Evolutionary conservation across 2,888 invertebrate species (phyloP), one percentile per base, ranked within the genome.

Genomic region (Lepeophtheirus nordmannii): DNA sequence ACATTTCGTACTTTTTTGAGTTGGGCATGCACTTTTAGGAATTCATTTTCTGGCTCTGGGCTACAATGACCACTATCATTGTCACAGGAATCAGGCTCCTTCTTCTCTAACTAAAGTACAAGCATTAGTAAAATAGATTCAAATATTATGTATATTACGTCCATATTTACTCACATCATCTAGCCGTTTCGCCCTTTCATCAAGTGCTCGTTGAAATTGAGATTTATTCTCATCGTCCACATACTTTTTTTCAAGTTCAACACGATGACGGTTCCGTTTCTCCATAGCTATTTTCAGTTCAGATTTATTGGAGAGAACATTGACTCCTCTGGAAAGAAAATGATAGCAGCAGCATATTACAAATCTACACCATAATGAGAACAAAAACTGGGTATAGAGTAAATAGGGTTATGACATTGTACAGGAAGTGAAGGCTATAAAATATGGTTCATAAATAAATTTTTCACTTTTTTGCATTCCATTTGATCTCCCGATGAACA

Each of bases 51-150:
- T 46, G 63, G 63, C 23, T 63, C 63, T n/a, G 63, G 63, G 30
- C 63, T 63, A 30, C 63, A 63, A 63, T 63, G 63, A 22, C 63
- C 63, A 56, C 63, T 63, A 22, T 63, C 63, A 10, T 23, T 37
- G 22, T 53, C 53, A 22, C 20, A 46, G 12, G 22, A 22, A 30
- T 38, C 63, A 10, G 57, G 23, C 20, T 30, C 57, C n/a, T 20
- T 20, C 11, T 30, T 30, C 53, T 46, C 53, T 17, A 46, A n/a
- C 53, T 46, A 17, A 46, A 46, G 8, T 3, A 30, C 7, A 7
- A 30, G 3, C 2, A 30, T 30, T 30, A 30, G 7, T 30, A 30
- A 7, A 5, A 30, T 30, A 30, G 2, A 30, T 30, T 7, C 30
- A 30, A 30, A 30, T 30, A 30, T 30, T 30, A n/a, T n/a, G n/a